These are phyloP conservation scores for Spilarctia lutea DNA, from an alignment of 2,888 invertebrate species.

Conservation along the genomic window DNA sequence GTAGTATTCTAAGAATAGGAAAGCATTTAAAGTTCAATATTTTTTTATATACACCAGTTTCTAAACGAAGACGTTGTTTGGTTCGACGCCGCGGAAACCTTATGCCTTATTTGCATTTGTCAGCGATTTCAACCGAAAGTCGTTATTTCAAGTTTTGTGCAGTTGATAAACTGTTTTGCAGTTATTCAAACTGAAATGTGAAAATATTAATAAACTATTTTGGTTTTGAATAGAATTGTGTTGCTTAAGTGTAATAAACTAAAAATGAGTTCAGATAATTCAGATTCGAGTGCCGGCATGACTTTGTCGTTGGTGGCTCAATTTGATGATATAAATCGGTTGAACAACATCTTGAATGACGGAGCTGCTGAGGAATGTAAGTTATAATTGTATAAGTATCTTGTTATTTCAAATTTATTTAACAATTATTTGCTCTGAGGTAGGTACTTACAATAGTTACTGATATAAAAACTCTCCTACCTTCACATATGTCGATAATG, in stretches of 20 bases:
- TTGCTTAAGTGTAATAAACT: conserved; percentile 16
- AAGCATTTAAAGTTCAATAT: not conserved
- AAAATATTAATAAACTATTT: conserved; percentile 25
- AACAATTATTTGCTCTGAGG: not conserved
- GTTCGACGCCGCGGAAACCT: conserved; percentile 12
- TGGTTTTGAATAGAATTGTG: not conserved
- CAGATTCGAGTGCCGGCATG: conserved; percentile 72
- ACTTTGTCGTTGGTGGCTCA: conserved; percentile 89
- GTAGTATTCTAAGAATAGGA: not conserved
- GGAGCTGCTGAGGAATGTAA: conserved; percentile 90
- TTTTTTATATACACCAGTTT: conserved; percentile 2
- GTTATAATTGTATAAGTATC: conserved; percentile 47
- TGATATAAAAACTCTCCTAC: not conserved
- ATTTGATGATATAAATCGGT: conserved; percentile 91
- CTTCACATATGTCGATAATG: too few relatives aligned
- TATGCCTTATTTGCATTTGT: conserved; percentile 23
- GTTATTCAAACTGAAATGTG: conserved; percentile 47
- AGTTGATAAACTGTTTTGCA: conserved; percentile 34
- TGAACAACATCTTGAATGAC: conserved; percentile 88
- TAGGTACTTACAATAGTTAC: not conserved
- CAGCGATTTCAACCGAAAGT: conserved; percentile 35
- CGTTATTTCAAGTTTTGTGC: conserved; percentile 57
- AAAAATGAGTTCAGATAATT: conserved; percentile 80
- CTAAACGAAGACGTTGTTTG: conserved; percentile 29
- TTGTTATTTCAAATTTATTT: not conserved